Percentiles rank a stretch among this genome's conserved stretches.
Conservation (phyloP, 2,888 invertebrate species). For the Eupithecia centaureata region DNA sequence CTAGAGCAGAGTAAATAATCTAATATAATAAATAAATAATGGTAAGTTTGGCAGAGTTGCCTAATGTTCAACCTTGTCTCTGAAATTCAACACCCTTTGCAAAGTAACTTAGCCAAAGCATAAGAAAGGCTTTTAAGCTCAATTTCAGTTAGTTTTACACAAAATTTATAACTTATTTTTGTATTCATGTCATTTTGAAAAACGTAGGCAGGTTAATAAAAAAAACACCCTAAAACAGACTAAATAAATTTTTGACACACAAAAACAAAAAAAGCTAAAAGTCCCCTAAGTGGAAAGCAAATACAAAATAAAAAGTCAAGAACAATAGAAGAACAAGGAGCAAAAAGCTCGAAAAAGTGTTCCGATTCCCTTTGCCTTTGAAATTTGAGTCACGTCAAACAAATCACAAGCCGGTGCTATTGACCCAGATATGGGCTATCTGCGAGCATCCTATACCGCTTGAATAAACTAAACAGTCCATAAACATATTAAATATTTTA, state of each 20-base stretch:
- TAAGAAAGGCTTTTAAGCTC: not conserved
- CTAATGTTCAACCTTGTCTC: conserved; percentile 1
- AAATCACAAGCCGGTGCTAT: conserved; percentile 54
- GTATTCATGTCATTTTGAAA: not conserved
- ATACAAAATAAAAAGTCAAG: conserved; percentile 11
- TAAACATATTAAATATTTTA: too few relatives aligned
- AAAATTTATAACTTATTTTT: not conserved
- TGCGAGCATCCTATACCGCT: conserved; percentile 48
- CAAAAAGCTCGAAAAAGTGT: conserved; percentile 31
- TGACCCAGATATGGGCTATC: conserved; percentile 66
- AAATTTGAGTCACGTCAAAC: conserved; percentile 41
- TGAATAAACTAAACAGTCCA: too few relatives aligned
- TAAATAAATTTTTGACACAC: not conserved
- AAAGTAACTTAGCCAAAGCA: not conserved
- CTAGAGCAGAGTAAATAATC: too few relatives aligned
- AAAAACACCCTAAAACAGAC: not conserved
- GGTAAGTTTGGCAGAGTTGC: not conserved
- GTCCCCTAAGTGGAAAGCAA: not conserved
- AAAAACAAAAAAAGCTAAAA: conserved; percentile 7
- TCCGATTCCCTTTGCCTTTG: conserved; percentile 39
- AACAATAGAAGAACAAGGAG: conserved; percentile 20
- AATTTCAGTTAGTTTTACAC: not conserved
- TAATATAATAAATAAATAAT: too few relatives aligned
- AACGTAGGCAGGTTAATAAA: too few relatives aligned
- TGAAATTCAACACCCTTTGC: conserved; percentile 23